Evolutionary conservation across 2,888 invertebrate species (phyloP), one percentile per base, ranked within the genome.

Genomic region (Melieria crassipennis): DNA sequence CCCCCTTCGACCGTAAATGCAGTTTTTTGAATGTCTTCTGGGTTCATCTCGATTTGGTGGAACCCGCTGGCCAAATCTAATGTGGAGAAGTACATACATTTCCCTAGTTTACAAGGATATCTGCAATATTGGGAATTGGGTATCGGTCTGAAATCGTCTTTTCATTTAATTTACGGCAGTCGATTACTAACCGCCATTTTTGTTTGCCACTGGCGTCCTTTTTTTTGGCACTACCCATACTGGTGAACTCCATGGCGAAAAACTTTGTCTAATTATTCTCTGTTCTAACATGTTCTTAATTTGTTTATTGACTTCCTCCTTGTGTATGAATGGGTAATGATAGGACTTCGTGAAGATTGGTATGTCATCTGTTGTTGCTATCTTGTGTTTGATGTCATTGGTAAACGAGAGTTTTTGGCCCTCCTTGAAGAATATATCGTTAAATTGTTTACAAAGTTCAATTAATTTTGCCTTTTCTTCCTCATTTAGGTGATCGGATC

Each of bases 21-120:
- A 10, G 45, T 61, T n/a, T 61, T 61, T n/a, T 61, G n/a, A 45
- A 43, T 45, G 9, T 45, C 43, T 45, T 45, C n/a, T 11, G 43
- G 45, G 10, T 61, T 11, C 43, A 61, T 61, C 11, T 61, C 46
- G 4, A 46, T 45, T 45, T 61, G 61, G 7, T n/a, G 46, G 45
- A 61, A 30, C 61, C 7, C 56, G 56, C 56, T 56, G 7, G 56
- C 56, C 56, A 56, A 11, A 56, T 56, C 56, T 56, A 56, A 56
- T 7, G n/a, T 56, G 7, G 16, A 56, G n/a, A 56, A 10, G 4
- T 16, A 56, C n/a, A 30, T 7, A 56, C 56, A 11, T 56, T 56
- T 56, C n/a, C 56, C 56, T 10, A 56, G 4, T 56, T 56, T 56
- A 11, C 56, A 56, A 56, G 56, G n/a, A 11, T 56, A 7, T 56